phyloP scores from a whole-genome alignment of 2,888 invertebrate genomes.

The Drosophila subquinaria region DNA sequence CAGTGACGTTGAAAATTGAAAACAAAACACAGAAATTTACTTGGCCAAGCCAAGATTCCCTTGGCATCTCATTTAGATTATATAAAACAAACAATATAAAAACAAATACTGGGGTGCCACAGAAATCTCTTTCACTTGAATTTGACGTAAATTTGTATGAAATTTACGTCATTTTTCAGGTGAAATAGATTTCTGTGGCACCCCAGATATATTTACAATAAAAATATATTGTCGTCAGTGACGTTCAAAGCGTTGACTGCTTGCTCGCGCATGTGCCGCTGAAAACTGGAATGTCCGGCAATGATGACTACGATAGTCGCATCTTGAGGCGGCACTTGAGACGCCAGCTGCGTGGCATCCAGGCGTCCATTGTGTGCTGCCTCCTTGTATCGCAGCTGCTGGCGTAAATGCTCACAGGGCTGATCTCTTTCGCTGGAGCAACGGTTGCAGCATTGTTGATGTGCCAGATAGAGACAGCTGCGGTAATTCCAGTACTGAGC shows the following conservation, averaged over 20 bases:
- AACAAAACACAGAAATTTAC: not conserved
- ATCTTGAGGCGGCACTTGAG: not conserved
- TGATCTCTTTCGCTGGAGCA: slow-evolving; percentile 1
- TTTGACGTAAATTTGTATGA: no score
- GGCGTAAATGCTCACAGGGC: slow-evolving; percentile 64
- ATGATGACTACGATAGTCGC: slow-evolving; percentile 40
- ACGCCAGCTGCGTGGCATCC: slow-evolving; percentile 42
- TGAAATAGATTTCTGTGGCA: no score
- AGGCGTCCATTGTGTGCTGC: slow-evolving; percentile 55
- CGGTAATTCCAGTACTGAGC: slow-evolving; percentile 91
- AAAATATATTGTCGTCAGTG: slow-evolving; percentile 42
- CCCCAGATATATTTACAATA: slow-evolving; percentile 51
- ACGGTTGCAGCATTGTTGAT: slow-evolving; percentile 79
- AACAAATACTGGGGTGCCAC: no score
- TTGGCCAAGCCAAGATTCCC: not conserved
- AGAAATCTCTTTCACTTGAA: no score
- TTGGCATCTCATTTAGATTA: not conserved
- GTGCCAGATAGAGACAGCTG: slow-evolving; percentile 88
- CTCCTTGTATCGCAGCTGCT: slow-evolving; percentile 80
- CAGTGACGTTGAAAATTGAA: not conserved
- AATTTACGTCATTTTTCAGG: no score
- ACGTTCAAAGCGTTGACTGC: slow-evolving; percentile 35
- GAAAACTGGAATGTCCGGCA: slow-evolving; percentile 61
- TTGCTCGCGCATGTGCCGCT: slow-evolving; percentile 36
- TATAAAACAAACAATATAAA: no score